phyloP scores from a whole-genome alignment of 1,140 invertebrate species.

The Limonius californicus region DNA sequence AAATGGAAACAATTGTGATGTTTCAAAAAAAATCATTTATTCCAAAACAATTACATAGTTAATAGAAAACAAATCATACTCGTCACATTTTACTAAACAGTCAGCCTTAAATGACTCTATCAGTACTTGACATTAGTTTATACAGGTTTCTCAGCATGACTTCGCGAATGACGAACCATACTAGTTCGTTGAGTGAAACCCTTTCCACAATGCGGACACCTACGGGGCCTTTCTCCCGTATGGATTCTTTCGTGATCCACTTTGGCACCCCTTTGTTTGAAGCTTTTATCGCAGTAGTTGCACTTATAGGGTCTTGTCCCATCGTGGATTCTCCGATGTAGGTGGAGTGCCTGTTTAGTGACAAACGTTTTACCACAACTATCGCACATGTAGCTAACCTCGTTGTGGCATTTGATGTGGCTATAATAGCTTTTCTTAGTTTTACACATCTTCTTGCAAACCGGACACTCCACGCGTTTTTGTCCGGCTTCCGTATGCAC shows the following conservation, averaged over 20 bases:
- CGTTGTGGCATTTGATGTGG: neutral
- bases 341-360: conserved; percentile 56
- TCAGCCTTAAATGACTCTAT: too few relatives aligned
- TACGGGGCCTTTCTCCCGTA: conserved; percentile 62
- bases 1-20: too few relatives aligned
- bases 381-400: conserved; percentile 43
- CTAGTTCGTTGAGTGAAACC: conserved; percentile 71
- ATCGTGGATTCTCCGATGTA: conserved; percentile 60
- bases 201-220: conserved; percentile 67
- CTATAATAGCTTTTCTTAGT: neutral
- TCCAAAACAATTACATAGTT: too few relatives aligned
- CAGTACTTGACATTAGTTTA: too few relatives aligned
- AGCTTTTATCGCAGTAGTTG: conserved; percentile 55
- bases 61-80: too few relatives aligned
- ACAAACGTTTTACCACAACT: conserved; percentile 54
- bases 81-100: too few relatives aligned
- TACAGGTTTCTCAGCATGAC: too few relatives aligned
- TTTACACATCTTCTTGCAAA: neutral
- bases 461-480: neutral
- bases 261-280: conserved; percentile 47
- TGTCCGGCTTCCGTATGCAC: conserved; percentile 32
- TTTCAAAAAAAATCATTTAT: too few relatives aligned
- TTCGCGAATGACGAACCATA: conserved; percentile 27
- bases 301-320: conserved; percentile 49
- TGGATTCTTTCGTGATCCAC: conserved; percentile 53